Evolutionary conservation across 2,888 invertebrate genomes (phyloP).

Genomic region (Odontothrips loti): DNA sequence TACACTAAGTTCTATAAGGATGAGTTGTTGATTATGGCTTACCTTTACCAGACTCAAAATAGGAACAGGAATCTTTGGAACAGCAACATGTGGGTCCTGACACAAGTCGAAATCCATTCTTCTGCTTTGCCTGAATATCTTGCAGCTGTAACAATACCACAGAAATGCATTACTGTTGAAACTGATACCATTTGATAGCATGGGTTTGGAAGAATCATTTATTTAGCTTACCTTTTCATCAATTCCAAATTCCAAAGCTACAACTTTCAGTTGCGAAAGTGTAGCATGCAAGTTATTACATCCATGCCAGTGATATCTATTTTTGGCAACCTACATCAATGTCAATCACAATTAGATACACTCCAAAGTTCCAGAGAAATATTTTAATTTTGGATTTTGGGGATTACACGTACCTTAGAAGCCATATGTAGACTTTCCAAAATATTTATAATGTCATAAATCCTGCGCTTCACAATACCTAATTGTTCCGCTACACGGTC

Average conservation of each 20-base stretch:
- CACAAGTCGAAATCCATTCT: not conserved
- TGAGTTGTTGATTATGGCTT: not conserved
- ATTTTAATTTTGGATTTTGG: not conserved
- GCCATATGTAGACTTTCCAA: conserved; percentile 68
- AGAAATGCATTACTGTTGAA: not conserved
- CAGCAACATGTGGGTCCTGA: conserved; percentile 3
- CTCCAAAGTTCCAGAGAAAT: not conserved
- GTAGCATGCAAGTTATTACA: conserved; percentile 57
- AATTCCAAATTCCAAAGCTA: conserved; percentile 53
- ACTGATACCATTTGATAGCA: not conserved
- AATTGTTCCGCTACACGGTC: conserved; percentile 60
- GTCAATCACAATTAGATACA: not conserved
- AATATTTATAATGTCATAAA: conserved; percentile 71
- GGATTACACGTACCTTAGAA: conserved; percentile 47
- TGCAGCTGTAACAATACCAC: not conserved
- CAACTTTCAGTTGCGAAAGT: conserved; percentile 58
- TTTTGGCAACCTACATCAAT: conserved; percentile 52
- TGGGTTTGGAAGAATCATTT: too few relatives aligned
- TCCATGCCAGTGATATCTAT: conserved; percentile 67
- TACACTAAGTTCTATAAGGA: not conserved
- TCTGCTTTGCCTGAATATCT: conserved; percentile 9
- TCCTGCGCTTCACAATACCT: conserved; percentile 62
- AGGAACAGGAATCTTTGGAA: not conserved
- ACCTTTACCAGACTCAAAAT: not conserved
- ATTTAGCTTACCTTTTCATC: conserved; percentile 49